Percentiles rank a stretch among this genome's conserved stretches.
phyloP scores from a whole-genome alignment of 2,113 vertebrate species.

The Ascaphus truei region DNA sequence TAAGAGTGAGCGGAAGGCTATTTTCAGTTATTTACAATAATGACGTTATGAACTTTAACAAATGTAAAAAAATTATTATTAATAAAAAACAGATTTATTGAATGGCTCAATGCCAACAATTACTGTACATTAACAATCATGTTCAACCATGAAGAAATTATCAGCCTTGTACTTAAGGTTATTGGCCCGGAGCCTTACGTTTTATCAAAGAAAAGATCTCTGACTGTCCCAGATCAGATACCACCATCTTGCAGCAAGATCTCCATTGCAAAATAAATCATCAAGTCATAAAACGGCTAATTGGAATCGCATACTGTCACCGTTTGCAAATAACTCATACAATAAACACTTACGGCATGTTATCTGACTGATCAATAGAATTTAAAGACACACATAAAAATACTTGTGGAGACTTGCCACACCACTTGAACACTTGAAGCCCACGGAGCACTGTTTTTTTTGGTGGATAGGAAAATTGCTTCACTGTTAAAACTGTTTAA shows the following conservation, averaged over 20 bases:
- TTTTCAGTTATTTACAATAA: too few species aligned
- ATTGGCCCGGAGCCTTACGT: background rate
- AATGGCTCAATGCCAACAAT: too few species aligned
- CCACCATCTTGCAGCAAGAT: slow-evolving; percentile 6
- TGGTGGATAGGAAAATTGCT: too few species aligned
- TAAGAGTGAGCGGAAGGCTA: too few species aligned
- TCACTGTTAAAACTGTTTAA: too few species aligned
- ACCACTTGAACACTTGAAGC: too few species aligned
- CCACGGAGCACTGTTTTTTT: too few species aligned
- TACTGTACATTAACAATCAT: background rate
- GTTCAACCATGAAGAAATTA: background rate
- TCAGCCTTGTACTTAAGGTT: background rate
- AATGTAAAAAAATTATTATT: too few species aligned
- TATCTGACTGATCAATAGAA: slow-evolving; percentile 10
- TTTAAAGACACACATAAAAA: too few species aligned
- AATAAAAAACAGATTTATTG: too few species aligned
- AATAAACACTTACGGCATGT: slow-evolving; percentile 5
- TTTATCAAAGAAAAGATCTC: slow-evolving; percentile 18
- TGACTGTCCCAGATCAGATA: background rate
- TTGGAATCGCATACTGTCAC: background rate
- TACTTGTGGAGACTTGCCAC: too few species aligned
- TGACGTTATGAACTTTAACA: too few species aligned
- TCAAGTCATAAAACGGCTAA: slow-evolving; percentile 14
- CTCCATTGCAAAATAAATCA: background rate
- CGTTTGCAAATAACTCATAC: background rate